Base-by-base conservation (phyloP, 2,888 invertebrate genomes). In the Drepanosiphum platanoidis region DNA sequence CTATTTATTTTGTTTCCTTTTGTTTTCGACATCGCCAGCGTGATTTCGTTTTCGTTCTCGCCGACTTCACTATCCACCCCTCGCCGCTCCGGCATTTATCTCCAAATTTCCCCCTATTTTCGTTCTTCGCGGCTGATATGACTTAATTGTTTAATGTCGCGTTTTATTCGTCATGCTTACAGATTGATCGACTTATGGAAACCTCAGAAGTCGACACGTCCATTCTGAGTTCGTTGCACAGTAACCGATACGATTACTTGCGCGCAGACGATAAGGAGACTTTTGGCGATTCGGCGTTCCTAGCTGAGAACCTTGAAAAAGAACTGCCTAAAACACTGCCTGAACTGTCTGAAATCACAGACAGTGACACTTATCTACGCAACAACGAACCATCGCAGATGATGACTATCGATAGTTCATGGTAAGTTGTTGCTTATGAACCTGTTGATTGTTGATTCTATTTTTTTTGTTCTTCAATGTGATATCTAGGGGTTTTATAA, bases 321-420 rank as follows among this genome's bases (percentile, higher is more conserved):
- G 75, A 84, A n/a, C 30, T 84, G 36, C 82, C 82, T 15, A 75
- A 84, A 68, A 84, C 83, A 22, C 30, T 84, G 52, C 83, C 83
- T 1, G 83, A 84, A 22, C 32, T 84, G 36, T 84, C 75, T 36
- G 83, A 75, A 4, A 84, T 84, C 27, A 84, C 83, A 5, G 75
- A 84, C 34, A 75, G 34, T 0, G 83, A 84, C 13, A 30, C 75
- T 46, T 75, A 42, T 22, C 27, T 84, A 39, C 46, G 30, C 4
- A 30, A 22, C 27, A 66, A 66, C 74, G 83, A 68, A 46, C 66
- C 75, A 0, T 86, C 86, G 7, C 83, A 84, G 34, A 86, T 77
- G 75, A 91, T 91, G 90, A 90, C 90, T 86, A 89, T 91, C 87
- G 91, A 90, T 88, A 90, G 90, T 88, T 90, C 90, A 86, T 91